These are phyloP conservation scores for Megamerina dolium DNA, from an alignment of 2,888 invertebrate genomes.

Conservation along the genomic window DNA sequence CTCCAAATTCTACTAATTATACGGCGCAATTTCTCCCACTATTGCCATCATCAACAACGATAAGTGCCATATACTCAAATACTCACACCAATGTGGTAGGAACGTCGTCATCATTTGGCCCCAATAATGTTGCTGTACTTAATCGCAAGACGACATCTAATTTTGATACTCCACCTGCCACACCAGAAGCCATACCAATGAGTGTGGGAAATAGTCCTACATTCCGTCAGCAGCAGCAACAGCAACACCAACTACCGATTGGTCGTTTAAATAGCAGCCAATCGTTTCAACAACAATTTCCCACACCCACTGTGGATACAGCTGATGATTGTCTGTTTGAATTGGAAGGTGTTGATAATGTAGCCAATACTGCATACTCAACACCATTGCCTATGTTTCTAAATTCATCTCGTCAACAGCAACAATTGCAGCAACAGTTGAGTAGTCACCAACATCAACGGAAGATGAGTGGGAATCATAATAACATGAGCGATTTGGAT, in stretches of 20 bases:
- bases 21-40: conserved; percentile 6
- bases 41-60: conserved; percentile 9
- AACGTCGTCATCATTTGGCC: conserved; percentile 1
- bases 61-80: conserved; percentile 20
- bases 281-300: conserved; percentile 24
- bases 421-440: conserved; percentile 18
- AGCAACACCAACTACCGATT: conserved; percentile 16
- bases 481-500: conserved; percentile 56
- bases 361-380: neutral
- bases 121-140: neutral
- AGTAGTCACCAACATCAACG: conserved; percentile 16
- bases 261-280: conserved; percentile 1
- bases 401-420: neutral
- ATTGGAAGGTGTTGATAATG: conserved; percentile 58
- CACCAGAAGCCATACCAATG: conserved; percentile 49
- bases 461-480: conserved; percentile 12
- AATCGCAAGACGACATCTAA: conserved; percentile 24
- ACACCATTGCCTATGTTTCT: neutral
- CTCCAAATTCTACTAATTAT: conserved; percentile 24
- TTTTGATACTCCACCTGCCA: conserved; percentile 49
- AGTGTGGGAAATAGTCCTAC: conserved; percentile 49
- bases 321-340: conserved; percentile 72
- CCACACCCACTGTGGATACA: conserved; percentile 26
- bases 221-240: conserved; percentile 40
- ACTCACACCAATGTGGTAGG: conserved; percentile 18